Conservation (phyloP, 92 coral and sea anemone genomes). For the Zoanthus sansibaricus region DNA sequence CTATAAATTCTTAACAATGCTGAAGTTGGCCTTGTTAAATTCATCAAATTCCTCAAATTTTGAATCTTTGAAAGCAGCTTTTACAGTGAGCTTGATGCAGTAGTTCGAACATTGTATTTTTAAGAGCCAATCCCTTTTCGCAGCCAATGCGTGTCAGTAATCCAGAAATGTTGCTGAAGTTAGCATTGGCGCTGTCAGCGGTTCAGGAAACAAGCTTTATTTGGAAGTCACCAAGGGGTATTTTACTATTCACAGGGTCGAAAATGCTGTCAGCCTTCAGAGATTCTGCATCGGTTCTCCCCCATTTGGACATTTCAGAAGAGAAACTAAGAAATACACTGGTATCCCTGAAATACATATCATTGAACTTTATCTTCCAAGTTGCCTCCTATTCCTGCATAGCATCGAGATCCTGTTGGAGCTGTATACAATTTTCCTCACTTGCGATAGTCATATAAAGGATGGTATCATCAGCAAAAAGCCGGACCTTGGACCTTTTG, state of each 20-base stretch:
- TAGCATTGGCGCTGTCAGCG: slow-evolving; percentile 24
- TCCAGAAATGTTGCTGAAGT: slow-evolving; percentile 18
- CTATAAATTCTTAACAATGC: not conserved
- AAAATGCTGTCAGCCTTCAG: slow-evolving; percentile 1
- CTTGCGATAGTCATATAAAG: slow-evolving; percentile 41
- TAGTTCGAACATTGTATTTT: slow-evolving; percentile 39
- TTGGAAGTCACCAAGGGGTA: not conserved
- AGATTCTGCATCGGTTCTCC: not conserved
- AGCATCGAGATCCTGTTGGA: slow-evolving; percentile 49
- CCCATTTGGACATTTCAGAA: not conserved
- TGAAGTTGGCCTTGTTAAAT: slow-evolving; percentile 27
- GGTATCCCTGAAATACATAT: too few relatives aligned
- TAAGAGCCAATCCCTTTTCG: slow-evolving; percentile 2
- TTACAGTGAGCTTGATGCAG: slow-evolving; percentile 22
- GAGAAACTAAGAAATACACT: slow-evolving; percentile 2
- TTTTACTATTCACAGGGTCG: not conserved
- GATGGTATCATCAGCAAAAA: slow-evolving; percentile 53
- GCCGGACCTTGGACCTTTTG: slow-evolving; percentile 43
- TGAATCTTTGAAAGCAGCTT: slow-evolving; percentile 11
- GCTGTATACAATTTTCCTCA: too few relatives aligned
- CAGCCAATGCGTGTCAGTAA: not conserved
- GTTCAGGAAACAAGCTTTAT: slow-evolving; percentile 41
- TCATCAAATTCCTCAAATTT: slow-evolving; percentile 33
- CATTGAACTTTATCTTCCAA: too few relatives aligned
- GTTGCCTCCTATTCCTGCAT: too few relatives aligned